A percentile compares a stretch with the other conserved stretches of the same genome.
Evolutionary conservation across 1,140 invertebrate species (phyloP).

Genomic region (Drosophila arawakana): DNA sequence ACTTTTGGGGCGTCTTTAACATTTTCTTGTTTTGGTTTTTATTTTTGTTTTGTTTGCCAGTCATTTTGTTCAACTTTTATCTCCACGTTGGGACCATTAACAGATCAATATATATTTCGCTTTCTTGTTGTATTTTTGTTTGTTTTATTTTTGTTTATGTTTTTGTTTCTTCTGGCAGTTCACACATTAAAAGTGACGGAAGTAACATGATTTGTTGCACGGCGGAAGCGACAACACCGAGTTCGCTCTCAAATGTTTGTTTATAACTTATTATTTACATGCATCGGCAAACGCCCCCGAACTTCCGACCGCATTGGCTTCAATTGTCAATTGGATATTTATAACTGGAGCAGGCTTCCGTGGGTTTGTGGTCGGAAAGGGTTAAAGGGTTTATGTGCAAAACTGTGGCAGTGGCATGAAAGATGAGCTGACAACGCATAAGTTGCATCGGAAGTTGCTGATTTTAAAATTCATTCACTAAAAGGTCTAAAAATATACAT

Average conservation of each 20-base stretch:
- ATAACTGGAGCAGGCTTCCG: conserved; percentile 28
- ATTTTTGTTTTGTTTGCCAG: conserved; percentile 10
- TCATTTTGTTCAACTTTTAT: conserved; percentile 52
- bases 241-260: conserved; percentile 48
- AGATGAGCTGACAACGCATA: not conserved
- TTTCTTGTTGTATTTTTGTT: conserved; percentile 25
- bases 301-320: conserved; percentile 18
- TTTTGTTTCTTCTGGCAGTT: conserved; percentile 42
- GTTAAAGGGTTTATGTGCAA: too few species aligned
- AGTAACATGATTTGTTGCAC: conserved; percentile 72
- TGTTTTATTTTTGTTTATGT: conserved; percentile 19
- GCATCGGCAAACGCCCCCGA: conserved; percentile 9
- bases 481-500: too few species aligned
- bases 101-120: conserved; percentile 71
- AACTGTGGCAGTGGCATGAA: conserved; percentile 7
- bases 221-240: conserved; percentile 65
- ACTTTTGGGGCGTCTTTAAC: conserved; percentile 51
- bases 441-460: conserved; percentile 3
- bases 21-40: not conserved
- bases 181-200: conserved; percentile 78
- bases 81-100: conserved; percentile 66
- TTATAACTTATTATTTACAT: conserved; percentile 65
- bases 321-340: not conserved
- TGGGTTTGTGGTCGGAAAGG: conserved; percentile 16
- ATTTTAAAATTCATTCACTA: too few species aligned